Evolutionary conservation across 2,797 vertebrate genomes (phyloP), one percentile per base, ranked within the genome.

Genomic region (Pipistrellus kuhlii): DNA sequence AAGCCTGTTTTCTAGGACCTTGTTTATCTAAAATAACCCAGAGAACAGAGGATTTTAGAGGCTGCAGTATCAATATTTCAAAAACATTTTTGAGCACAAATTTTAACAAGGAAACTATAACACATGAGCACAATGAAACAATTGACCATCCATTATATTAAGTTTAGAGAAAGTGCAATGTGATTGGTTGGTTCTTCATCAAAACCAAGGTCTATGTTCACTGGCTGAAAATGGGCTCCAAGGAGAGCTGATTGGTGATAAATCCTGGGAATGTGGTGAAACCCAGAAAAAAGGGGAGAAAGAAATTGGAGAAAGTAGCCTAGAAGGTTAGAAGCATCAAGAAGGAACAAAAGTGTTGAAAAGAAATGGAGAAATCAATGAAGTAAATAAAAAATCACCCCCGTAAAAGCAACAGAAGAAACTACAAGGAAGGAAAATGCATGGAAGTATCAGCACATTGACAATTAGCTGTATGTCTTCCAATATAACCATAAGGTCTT

Each of bases 371-470:
- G 72, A 85, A 18, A 68, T 13, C 4, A 7, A 38, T 32, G 59
- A 8, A 32, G 9, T 32, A n/a, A 38, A 15, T 21, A 27, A 35
- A 77, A 73, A 88, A 25, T 5, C 59, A 38, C 14, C 21, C 25
- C 30, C 0, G 68, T 59, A 21, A 46, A 20, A 68, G 25, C 68
- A 71, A 38, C 8, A n/a, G 38, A 30, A 51, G 38, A 59, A 84
- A 48, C 32, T 73, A 53, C 23, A 48, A 13, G 20, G 18, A 30
- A 17, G 18, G 13, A 14, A n/a, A 46, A 20, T 30, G 2, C 3
- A 17, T 0, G 2, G n/a, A 12, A 7, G 55, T 8, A 9, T 0
- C 2, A 4, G 1, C 11, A 27, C 46, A 30, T 41, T 41, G 69
- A 13, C 35, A 25, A 30, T 44, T 18, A 59, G 44, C 17, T 51